These are phyloP conservation scores for Phylloscopus trochiloides DNA, from an alignment of 2,113 vertebrate genomes.

Conservation along the genomic window DNA sequence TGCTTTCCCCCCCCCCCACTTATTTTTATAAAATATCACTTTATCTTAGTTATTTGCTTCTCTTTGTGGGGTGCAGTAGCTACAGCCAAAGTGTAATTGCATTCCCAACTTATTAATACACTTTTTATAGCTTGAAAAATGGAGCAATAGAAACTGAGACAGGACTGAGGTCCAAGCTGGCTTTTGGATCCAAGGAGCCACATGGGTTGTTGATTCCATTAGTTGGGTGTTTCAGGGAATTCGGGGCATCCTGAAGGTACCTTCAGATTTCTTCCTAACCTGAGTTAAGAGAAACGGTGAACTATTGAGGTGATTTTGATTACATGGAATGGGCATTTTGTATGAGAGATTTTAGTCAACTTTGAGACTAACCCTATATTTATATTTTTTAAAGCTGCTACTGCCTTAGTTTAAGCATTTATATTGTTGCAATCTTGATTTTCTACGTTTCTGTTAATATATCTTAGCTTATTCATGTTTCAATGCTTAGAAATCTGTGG, in stretches of 20 bases:
- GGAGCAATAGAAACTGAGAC: neutral
- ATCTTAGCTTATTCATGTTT: neutral
- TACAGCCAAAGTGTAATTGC: neutral
- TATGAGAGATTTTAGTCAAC: neutral
- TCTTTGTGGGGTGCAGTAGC: neutral
- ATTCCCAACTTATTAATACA: neutral
- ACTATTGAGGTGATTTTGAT: neutral
- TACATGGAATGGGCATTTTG: neutral
- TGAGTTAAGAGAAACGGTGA: neutral
- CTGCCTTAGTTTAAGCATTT: neutral
- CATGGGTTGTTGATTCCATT: rapidly evolving
- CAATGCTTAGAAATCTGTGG: neutral
- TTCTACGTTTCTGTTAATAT: neutral
- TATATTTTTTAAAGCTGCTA: neutral
- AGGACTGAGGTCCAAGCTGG: neutral
- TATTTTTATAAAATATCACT: neutral
- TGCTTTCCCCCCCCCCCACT: neutral
- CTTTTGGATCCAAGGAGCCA: neutral
- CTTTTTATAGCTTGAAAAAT: neutral
- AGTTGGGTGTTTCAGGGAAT: neutral
- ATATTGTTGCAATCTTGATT: neutral
- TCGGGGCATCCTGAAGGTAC: neutral
- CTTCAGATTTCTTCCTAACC: neutral
- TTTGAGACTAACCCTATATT: neutral
- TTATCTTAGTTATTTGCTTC: neutral